Evolutionary conservation across 2,888 invertebrate species (phyloP).

Genomic region (Asteroscopus sphinx): DNA sequence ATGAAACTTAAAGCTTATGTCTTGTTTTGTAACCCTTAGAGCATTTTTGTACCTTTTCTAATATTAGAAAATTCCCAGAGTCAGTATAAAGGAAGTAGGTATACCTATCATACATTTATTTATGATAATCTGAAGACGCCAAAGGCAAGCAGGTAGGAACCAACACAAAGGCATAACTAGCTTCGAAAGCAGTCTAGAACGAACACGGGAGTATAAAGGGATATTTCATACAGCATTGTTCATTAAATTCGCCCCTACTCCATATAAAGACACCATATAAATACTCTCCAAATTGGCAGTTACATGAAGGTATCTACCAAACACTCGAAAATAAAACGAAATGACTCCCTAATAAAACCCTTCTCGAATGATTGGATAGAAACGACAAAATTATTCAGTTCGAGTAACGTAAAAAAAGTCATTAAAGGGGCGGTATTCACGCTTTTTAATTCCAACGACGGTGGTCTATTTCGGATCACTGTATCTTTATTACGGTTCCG

Average conservation of each 20-base stretch:
- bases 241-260: conserved; percentile 37
- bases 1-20: conserved; percentile 32
- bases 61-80: conserved; percentile 24
- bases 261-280: conserved; percentile 38
- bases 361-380: conserved; percentile 64
- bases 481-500: conserved; percentile 50
- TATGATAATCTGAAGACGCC: conserved; percentile 19
- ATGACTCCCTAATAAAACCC: conserved; percentile 62
- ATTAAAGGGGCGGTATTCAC: conserved; percentile 60
- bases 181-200: conserved; percentile 30
- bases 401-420: conserved; percentile 68
- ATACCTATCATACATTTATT: conserved; percentile 27
- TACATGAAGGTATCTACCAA: conserved; percentile 29
- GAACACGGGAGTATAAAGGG: conserved; percentile 13
- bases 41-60: too few species aligned
- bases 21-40: conserved; percentile 26
- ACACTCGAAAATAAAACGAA: conserved; percentile 59
- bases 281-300: conserved; percentile 49
- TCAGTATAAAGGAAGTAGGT: conserved; percentile 15
- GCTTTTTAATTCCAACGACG: conserved; percentile 58
- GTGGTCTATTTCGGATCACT: conserved; percentile 61
- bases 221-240: conserved; percentile 31
- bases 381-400: conserved; percentile 69
- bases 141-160: conserved; percentile 5
- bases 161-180: conserved; percentile 26